These are phyloP conservation scores for Paragorgia papillata DNA, from an alignment of 92 coral and sea anemone species.

Conservation along the genomic window DNA sequence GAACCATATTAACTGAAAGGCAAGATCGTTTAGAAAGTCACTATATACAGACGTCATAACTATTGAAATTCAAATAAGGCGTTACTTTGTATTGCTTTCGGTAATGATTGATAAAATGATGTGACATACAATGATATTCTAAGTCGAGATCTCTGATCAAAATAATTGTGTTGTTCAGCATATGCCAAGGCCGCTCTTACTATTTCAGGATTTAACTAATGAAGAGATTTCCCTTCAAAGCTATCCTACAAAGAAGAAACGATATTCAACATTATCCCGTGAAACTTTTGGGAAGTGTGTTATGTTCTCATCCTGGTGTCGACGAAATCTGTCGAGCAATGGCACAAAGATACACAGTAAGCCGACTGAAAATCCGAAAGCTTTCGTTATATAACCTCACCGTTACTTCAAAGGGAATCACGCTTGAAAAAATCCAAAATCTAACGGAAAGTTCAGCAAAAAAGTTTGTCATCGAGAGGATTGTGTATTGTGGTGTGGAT, in stretches of 20 bases:
- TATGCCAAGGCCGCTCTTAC: neutral
- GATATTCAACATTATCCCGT: constrained; percentile 29
- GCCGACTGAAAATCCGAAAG: constrained; percentile 41
- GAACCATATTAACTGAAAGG: too few relatives aligned
- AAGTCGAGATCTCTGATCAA: neutral
- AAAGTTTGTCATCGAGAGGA: constrained; percentile 59
- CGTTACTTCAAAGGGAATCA: constrained; percentile 50
- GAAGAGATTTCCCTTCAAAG: constrained; percentile 25
- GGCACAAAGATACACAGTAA: constrained; percentile 66
- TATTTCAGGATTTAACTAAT: neutral
- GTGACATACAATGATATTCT: neutral
- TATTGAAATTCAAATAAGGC: constrained; percentile 38
- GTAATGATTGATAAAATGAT: neutral
- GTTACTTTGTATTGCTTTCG: neutral
- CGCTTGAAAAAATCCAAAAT: constrained; percentile 43
- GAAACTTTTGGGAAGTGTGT: constrained; percentile 71
- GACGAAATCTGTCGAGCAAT: constrained; percentile 86
- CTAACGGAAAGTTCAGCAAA: constrained; percentile 19
- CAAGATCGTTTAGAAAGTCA: neutral
- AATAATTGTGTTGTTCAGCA: neutral
- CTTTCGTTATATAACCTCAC: constrained; percentile 43
- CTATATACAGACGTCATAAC: constrained; percentile 24
- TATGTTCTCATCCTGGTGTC: constrained; percentile 74
- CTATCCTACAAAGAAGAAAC: constrained; percentile 2
- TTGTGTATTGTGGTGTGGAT: constrained; percentile 87